Percentiles rank a stretch among this genome's conserved stretches.
These are phyloP conservation scores for Semnornis frantzii DNA, from an alignment of 2,113 vertebrate genomes.

Conservation along the genomic window DNA sequence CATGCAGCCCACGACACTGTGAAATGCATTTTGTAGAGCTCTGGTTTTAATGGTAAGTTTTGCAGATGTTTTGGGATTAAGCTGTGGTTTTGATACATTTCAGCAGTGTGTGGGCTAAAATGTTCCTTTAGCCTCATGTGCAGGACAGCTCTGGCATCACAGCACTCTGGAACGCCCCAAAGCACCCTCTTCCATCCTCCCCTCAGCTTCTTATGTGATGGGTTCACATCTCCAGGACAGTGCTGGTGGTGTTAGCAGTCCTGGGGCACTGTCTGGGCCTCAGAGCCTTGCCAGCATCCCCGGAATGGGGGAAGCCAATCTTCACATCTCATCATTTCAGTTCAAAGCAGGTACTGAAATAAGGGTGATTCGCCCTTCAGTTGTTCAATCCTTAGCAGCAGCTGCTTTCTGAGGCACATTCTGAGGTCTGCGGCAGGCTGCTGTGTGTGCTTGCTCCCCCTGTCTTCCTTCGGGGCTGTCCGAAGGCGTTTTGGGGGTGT, in stretches of 20 bases:
- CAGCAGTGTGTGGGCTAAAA: fast-evolving
- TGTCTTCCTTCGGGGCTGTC: fast-evolving
- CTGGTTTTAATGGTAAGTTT: background rate
- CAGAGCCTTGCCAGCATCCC: fast-evolving
- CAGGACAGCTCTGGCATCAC: background rate
- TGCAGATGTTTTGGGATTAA: background rate
- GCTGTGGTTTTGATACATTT: background rate
- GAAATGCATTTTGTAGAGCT: background rate
- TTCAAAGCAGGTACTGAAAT: fast-evolving
- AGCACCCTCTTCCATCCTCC: fast-evolving
- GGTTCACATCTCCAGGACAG: fast-evolving
- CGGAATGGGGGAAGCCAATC: background rate
- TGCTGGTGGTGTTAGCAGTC: fast-evolving
- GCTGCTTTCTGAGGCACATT: fast-evolving
- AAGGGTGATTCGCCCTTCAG: fast-evolving
- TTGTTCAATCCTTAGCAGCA: fast-evolving
- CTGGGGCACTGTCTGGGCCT: background rate
- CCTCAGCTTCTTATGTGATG: fast-evolving
- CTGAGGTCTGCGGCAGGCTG: fast-evolving
- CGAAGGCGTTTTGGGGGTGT: background rate
- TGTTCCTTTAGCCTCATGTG: background rate
- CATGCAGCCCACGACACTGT: background rate
- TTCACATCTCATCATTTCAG: background rate
- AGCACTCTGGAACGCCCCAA: background rate
- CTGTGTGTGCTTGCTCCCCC: fast-evolving